Base-by-base conservation (phyloP, 2,113 vertebrate genomes). In the Laticauda laticaudata region DNA sequence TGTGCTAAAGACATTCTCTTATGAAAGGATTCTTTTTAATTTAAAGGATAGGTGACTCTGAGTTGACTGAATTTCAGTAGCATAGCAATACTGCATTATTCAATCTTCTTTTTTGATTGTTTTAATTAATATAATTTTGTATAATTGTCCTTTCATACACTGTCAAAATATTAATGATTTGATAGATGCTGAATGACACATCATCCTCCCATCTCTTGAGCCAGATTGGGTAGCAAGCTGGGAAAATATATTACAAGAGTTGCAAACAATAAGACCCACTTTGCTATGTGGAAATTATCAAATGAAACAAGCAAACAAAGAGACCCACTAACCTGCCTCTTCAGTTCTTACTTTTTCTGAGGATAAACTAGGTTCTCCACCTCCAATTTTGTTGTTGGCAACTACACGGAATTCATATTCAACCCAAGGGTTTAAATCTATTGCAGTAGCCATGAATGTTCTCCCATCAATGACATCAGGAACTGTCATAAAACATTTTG, bases 371-470 rank as follows among this genome's bases (percentile, higher is more conserved):
- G 99, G 99, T 92, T 99, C 99, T 96, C 99, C 99, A 92, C 99
- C 98, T 95, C 99, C 99, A 9, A 99, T 98, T 89, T 95, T 97
- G 95, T 99, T 99, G 96, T 97, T 98, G 95, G 98, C 99, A 91
- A 99, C 98, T 90, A 99, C 98, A 93, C 99, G 98, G 93, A 99
- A 99, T 97, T 99, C 98, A n/a, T 99, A 99, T 97, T 99, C 99
- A 96, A 99, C 99, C 99, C 99, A 99, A 48, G 99, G 99, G 51
- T 99, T 99, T 96, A 99, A 97, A 93, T 98, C 98, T 86, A 99
- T 98, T n/a, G 99, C 98, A 0, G 99, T 99, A 54, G 98, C 98
- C 1, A 98, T 99, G 96, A 98, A 97, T n/a, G 98, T 98, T 95
- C 98, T 98, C 5, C 99, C 99, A 51, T 98, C 97, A 4, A 99